phyloP scores from a whole-genome alignment of 2,113 vertebrate genomes.

The Acinonyx jubatus region DNA sequence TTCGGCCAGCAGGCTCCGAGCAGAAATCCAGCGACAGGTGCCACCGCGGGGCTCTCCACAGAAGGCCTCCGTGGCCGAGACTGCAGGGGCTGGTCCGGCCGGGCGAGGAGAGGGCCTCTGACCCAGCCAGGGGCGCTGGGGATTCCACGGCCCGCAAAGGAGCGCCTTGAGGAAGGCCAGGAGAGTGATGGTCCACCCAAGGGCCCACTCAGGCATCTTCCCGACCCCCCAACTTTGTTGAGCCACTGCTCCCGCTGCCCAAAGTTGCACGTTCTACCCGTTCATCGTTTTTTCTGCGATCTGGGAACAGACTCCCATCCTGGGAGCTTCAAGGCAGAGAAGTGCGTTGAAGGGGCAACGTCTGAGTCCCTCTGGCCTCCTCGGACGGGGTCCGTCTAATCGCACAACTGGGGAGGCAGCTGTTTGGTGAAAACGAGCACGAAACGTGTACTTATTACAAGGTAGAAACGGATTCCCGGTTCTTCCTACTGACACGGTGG shows the following conservation, averaged over 20 bases:
- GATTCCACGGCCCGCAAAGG: neutral
- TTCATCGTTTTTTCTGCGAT: neutral
- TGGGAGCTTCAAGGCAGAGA: neutral
- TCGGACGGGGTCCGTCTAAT: accelerated
- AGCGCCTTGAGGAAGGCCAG: neutral
- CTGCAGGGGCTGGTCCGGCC: no score
- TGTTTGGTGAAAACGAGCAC: neutral
- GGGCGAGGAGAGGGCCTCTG: neutral
- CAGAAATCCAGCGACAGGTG: no score
- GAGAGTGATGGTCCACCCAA: neutral
- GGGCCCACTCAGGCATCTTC: neutral
- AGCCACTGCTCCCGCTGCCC: neutral
- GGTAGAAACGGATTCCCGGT: neutral
- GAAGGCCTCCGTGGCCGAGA: neutral
- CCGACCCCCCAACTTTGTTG: neutral
- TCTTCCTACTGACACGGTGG: neutral
- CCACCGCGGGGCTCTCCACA: accelerated
- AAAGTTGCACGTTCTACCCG: accelerated
- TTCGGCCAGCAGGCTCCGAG: neutral
- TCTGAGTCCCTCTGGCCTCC: neutral
- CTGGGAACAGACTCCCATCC: neutral
- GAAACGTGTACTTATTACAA: accelerated
- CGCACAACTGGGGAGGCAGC: accelerated
- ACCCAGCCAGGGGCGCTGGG: neutral
- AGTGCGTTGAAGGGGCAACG: accelerated